These are phyloP conservation scores for Platysternon megacephalum DNA, from an alignment of 2,113 vertebrate species.

Conservation along the genomic window DNA sequence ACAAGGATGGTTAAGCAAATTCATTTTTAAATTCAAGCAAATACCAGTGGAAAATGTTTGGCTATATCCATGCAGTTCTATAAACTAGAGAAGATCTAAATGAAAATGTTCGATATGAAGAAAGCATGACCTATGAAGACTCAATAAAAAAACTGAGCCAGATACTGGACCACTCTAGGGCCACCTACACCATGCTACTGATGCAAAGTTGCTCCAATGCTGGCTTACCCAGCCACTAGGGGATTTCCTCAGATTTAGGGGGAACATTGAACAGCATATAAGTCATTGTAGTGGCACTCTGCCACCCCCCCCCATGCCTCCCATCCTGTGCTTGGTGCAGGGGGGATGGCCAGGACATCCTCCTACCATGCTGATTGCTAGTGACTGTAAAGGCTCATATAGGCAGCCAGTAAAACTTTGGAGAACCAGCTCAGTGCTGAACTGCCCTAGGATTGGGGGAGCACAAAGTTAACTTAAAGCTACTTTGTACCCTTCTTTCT, in stretches of 20 bases:
- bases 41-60: background rate
- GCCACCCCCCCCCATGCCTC: no score
- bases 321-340: background rate
- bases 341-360: no score
- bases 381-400: background rate
- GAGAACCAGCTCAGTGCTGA: background rate
- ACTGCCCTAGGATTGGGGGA: background rate
- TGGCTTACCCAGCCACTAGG: conserved; percentile 4
- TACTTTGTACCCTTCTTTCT: background rate
- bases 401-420: background rate
- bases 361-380: background rate
- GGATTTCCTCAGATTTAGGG: background rate
- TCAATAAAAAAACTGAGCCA: background rate
- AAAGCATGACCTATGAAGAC: background rate
- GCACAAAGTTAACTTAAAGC: background rate
- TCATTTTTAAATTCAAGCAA: background rate
- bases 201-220: background rate
- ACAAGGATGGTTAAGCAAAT: background rate
- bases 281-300: background rate
- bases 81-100: background rate
- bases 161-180: background rate
- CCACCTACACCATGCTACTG: background rate
- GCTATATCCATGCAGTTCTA: background rate
- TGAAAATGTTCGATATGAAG: background rate
- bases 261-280: background rate